These are phyloP conservation scores for Desmophyllum pertusum DNA, from an alignment of 92 coral and sea anemone genomes.

Conservation along the genomic window DNA sequence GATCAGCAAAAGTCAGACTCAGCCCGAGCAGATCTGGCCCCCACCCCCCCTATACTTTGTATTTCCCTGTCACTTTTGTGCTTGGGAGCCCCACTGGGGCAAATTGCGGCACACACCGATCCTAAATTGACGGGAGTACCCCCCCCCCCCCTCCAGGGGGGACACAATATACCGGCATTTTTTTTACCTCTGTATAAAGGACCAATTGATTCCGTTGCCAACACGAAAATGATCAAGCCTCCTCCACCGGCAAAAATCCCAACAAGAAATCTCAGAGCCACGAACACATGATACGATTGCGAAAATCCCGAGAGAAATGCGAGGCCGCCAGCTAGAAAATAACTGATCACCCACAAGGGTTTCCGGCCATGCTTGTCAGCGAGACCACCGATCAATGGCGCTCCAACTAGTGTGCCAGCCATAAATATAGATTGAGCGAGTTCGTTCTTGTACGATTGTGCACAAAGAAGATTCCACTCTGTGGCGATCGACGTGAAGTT, in stretches of 20 bases:
- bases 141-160: too few relatives aligned
- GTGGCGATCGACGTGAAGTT: slow-evolving; percentile 88
- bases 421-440: slow-evolving; percentile 82
- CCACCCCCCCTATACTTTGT: too few relatives aligned
- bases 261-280: slow-evolving; percentile 67
- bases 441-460: slow-evolving; percentile 78
- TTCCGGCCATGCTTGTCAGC: slow-evolving; percentile 85
- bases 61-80: too few relatives aligned
- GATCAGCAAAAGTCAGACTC: too few relatives aligned
- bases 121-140: too few relatives aligned
- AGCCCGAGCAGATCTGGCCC: too few relatives aligned
- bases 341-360: slow-evolving; percentile 59
- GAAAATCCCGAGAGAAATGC: slow-evolving; percentile 79
- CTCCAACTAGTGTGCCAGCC: slow-evolving; percentile 85
- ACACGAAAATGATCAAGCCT: slow-evolving; percentile 69
- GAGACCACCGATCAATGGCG: slow-evolving; percentile 65
- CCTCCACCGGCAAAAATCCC: slow-evolving; percentile 84
- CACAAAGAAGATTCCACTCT: slow-evolving; percentile 90
- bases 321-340: slow-evolving; percentile 40
- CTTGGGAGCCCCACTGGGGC: too few relatives aligned
- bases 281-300: slow-evolving; percentile 72
- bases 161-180: background rate
- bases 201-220: slow-evolving; percentile 86
- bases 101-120: too few relatives aligned
- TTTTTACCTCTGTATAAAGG: slow-evolving; percentile 80